Conservation (phyloP, 2,888 invertebrate species). For the Scaptomyza parva region DNA sequence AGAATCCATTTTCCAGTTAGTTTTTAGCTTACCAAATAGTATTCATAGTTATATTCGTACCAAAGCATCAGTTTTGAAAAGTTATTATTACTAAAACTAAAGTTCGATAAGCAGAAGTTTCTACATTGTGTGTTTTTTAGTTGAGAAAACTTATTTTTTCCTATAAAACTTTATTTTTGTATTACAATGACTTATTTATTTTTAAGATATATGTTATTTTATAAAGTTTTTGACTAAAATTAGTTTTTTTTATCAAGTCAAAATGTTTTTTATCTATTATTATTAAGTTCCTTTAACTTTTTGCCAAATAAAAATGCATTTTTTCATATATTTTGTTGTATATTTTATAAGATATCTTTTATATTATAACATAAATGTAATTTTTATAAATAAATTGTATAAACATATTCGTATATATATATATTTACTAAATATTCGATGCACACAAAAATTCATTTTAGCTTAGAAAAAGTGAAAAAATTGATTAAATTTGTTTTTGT, state of each 20-base stretch:
- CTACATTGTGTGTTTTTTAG: slow-evolving; percentile 14
- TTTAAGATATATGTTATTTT: not conserved
- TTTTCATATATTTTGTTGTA: slow-evolving; percentile 1
- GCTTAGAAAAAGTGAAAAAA: slow-evolving; percentile 33
- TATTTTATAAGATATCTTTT: slow-evolving; percentile 22
- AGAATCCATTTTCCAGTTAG: slow-evolving; percentile 71
- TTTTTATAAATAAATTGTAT: slow-evolving; percentile 42
- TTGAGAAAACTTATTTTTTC: not conserved
- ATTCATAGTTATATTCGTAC: slow-evolving; percentile 10
- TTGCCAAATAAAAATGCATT: slow-evolving; percentile 4
- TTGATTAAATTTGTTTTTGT: slow-evolving; percentile 3
- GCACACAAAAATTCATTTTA: slow-evolving; percentile 37
- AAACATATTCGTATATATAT: too few relatives aligned
- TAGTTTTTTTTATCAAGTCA: too few relatives aligned
- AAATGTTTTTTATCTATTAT: too few relatives aligned
- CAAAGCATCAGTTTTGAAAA: slow-evolving; percentile 14
- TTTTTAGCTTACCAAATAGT: not conserved
- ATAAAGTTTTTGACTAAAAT: not conserved
- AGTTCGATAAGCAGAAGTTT: slow-evolving; percentile 35
- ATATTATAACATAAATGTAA: slow-evolving; percentile 9
- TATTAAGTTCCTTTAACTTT: not conserved
- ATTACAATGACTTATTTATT: not conserved
- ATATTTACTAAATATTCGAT: slow-evolving; percentile 35
- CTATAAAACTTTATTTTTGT: too few relatives aligned
- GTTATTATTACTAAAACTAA: slow-evolving; percentile 3